These are phyloP conservation scores for Phrynosoma platyrhinos DNA, from an alignment of 2,113 vertebrate genomes.

Conservation along the genomic window DNA sequence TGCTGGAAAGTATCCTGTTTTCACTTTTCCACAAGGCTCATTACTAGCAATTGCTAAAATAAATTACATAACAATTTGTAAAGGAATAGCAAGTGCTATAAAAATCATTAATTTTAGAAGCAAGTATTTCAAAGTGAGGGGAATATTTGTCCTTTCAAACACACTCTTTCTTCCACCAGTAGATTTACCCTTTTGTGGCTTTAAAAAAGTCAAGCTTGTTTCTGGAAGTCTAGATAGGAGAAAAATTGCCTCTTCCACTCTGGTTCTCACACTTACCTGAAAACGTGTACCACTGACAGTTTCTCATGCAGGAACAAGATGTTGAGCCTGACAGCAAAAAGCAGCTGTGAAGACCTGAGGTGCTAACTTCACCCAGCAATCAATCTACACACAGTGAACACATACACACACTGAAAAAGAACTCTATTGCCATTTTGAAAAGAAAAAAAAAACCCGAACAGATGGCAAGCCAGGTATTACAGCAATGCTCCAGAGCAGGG, in stretches of 20 bases:
- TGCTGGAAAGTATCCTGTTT: background rate
- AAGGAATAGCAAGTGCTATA: background rate
- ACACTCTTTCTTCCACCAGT: conserved; percentile 43
- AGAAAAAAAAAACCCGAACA: background rate
- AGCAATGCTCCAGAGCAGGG: background rate
- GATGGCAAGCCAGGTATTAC: background rate
- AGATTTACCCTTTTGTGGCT: conserved; percentile 37
- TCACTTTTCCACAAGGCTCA: background rate
- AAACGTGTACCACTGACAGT: background rate
- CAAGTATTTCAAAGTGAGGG: conserved; percentile 50
- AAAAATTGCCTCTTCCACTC: conserved; percentile 33
- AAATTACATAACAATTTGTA: background rate
- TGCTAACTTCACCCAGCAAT: background rate
- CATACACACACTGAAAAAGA: background rate
- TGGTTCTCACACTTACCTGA: conserved; percentile 1
- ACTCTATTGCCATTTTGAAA: background rate
- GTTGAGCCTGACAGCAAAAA: conserved; percentile 36
- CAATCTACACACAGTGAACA: conserved; percentile 35
- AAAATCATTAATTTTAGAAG: conserved; percentile 3
- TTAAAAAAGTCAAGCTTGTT: conserved; percentile 45
- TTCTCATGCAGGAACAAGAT: background rate
- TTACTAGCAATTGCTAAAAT: background rate
- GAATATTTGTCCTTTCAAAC: conserved; percentile 44
- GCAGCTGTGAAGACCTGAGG: background rate
- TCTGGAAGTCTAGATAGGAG: conserved; percentile 40